A percentile compares a stretch with the other conserved stretches of the same genome.
phyloP scores from a whole-genome alignment of 2,888 invertebrate species.

The Apoda limacodes region DNA sequence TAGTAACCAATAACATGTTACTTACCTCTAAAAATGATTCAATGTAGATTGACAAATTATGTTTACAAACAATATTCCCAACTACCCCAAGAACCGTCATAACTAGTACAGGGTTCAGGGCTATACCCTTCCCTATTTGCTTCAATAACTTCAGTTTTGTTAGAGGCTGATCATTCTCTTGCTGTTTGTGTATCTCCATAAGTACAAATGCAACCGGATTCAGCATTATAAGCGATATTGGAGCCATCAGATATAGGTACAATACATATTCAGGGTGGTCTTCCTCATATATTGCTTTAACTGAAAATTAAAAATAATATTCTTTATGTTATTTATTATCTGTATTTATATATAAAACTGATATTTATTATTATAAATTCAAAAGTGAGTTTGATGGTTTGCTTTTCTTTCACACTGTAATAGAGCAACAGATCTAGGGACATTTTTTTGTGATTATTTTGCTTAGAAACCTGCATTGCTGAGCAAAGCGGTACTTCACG shows the following conservation, averaged over 20 bases:
- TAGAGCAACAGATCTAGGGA: neutral
- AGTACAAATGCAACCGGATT: constrained; percentile 93
- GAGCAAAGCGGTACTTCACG: too few species aligned
- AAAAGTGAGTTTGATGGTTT: too few species aligned
- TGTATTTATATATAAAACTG: neutral
- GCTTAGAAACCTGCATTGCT: too few species aligned
- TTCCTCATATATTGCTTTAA: constrained; percentile 85
- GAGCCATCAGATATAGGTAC: constrained; percentile 93
- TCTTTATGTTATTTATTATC: neutral
- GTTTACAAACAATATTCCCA: constrained; percentile 85
- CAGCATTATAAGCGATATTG: constrained; percentile 90
- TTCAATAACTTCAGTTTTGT: constrained; percentile 41
- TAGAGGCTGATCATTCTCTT: constrained; percentile 25
- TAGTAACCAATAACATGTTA: too few species aligned
- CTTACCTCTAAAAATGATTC: constrained; percentile 80
- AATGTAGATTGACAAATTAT: constrained; percentile 80
- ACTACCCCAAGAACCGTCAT: constrained; percentile 94
- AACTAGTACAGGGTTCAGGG: constrained; percentile 88
- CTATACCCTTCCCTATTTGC: constrained; percentile 76
- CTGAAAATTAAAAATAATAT: constrained; percentile 53
- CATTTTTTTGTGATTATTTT: neutral
- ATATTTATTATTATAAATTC: too few species aligned
- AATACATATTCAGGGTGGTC: constrained; percentile 91
- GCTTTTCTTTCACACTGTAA: too few species aligned
- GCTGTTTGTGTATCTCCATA: constrained; percentile 83